Base-by-base conservation (phyloP, 1,140 invertebrate species). In the Zophobas morio region DNA sequence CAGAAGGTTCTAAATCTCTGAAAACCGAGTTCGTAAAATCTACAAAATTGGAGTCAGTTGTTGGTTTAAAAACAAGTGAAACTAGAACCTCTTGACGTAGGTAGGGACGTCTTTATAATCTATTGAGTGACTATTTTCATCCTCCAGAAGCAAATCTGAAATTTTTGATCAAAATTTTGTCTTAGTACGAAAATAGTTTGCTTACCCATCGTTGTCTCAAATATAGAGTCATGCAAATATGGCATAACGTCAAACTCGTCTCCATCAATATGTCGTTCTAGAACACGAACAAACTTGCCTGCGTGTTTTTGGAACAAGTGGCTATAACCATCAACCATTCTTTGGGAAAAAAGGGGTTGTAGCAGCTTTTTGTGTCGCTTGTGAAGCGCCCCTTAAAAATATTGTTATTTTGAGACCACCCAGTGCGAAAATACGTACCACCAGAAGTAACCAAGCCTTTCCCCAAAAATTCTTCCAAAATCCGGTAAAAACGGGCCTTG, bases 241-340 rank as follows among this genome's bases (percentile, higher is more conserved):
- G 70, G 39, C 1, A 76, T 54, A 32, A 80, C 47, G 54, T 80
- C 77, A 76, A 80, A 80, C 36, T 46, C 37, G 8, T 32, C 39
- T 36, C 56, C 56, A 32, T 70, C 57, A 1, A 46, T 66, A 6
- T 76, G 3, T 37, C 6, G 32, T 32, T 60, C 39, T 53, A 80
- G 20, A 40, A n/a, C 6, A 5, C 76, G 40, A 0, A 78, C 74
- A 32, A 78, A 51, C 33, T 76, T 78, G 37, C 66, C 32, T 0
- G 77, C 66, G 35, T 80, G 79, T 71, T 78, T 80, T 57, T 80
- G 77, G 49, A 78, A 80, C 3, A 80, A 35, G 37, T 37, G 39
- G 34, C 72, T 63, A 34, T 78, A 66, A 0, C 79, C 73, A 5
- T 80, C 77, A 1, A 80, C 33, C 20, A 76, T 35, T 63, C 47